Evolutionary conservation across 2,888 invertebrate genomes (phyloP).

Genomic region (Caenorhabditis sp.): DNA sequence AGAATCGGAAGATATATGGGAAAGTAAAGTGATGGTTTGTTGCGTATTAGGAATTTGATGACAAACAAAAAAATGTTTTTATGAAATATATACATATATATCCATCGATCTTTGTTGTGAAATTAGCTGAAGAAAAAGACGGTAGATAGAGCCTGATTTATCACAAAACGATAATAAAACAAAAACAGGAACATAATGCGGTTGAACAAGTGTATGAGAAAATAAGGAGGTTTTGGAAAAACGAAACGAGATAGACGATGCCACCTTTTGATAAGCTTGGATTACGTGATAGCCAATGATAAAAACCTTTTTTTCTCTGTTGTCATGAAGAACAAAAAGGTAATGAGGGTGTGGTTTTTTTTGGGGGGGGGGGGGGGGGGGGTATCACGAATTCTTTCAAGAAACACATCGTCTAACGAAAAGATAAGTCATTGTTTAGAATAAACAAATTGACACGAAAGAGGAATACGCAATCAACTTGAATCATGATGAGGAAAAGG

Average conservation of each 20-base stretch:
- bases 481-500: background rate
- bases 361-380: too few species aligned
- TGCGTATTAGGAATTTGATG: slow-evolving; percentile 21
- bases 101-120: slow-evolving; percentile 6
- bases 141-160: slow-evolving; percentile 16
- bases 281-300: background rate
- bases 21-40: slow-evolving; percentile 31
- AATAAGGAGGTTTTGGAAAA: slow-evolving; percentile 22
- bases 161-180: background rate
- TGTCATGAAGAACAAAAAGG: too few species aligned
- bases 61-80: too few species aligned
- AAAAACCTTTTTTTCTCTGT: background rate
- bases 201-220: slow-evolving; percentile 10
- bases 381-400: too few species aligned
- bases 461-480: background rate
- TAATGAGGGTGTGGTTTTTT: background rate
- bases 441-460: background rate
- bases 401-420: background rate
- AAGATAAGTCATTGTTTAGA: background rate
- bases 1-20: background rate
- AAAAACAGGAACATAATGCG: slow-evolving; percentile 20
- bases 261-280: slow-evolving; percentile 19
- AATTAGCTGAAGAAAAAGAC: background rate
- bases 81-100: too few species aligned
- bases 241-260: slow-evolving; percentile 37